Evolutionary conservation across 2,797 vertebrate genomes (phyloP), one percentile per base, ranked within the genome.

Genomic region (Mastacembelus armatus): DNA sequence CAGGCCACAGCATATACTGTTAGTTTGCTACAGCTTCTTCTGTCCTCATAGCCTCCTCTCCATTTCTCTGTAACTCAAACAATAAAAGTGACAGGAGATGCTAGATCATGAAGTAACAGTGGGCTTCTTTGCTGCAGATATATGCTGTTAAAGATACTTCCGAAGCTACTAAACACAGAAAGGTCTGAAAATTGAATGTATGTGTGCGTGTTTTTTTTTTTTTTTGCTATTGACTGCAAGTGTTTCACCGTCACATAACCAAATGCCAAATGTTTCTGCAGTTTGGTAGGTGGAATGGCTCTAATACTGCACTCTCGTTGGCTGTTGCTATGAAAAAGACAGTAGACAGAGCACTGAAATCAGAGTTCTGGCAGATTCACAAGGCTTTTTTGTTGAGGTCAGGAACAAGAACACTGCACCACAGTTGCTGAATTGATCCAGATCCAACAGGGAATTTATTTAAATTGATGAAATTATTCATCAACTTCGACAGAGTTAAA

Each of bases 401-500:
- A 4, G 22, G 7, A 26, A 38, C 15, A 38, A 18, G 14, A 35
- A n/a, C 10, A 16, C 14, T 10, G 32, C 16, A n/a, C 22, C 10
- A n/a, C 35, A 40, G 24, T 18, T 35, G 2, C 19, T 27, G 21
- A 58, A 59, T 7, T 12, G 44, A 49, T 57, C 44, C 35, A 24
- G 32, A 27, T 50, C 30, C 45, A 43, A 27, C 43, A 14, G 29
- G 32, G 18, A 47, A 62, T 50, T 29, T n/a, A 49, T 26, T 74
- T 9, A 43, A 65, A 66, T 56, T 24, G 38, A 62, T 50, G 52
- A 67, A 61, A 27, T 61, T 39, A 74, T 56, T 61, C 21, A 61
- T 57, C 19, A 21, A 4, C 12, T 56, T 50, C 21, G 55, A 73
- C 55, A 27, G 48, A 54, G 19, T 44, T 47, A 27, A 48, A 51